phyloP scores from a whole-genome alignment of 2,113 vertebrate species.

The Stomatorhinus ivindoensis region DNA sequence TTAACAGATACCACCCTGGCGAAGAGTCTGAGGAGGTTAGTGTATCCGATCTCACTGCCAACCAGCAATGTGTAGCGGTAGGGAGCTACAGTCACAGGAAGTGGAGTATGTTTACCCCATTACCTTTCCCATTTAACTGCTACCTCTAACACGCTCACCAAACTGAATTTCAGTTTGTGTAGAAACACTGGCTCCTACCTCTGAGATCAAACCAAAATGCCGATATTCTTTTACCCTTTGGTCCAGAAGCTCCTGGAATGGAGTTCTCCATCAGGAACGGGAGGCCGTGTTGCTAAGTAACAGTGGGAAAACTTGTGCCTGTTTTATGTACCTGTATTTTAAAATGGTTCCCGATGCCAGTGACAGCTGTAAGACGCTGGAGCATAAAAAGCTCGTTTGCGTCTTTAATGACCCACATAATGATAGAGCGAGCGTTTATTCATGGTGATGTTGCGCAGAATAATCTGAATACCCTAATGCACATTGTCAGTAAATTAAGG shows the following conservation, averaged over 20 bases:
- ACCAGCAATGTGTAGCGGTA: not conserved
- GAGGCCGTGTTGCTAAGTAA: conserved; percentile 31
- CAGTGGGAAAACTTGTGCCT: conserved; percentile 43
- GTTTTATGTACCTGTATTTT: conserved; percentile 56
- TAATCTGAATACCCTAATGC: conserved; percentile 68
- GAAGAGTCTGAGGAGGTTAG: not conserved
- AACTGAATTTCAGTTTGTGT: not conserved
- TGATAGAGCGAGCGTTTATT: conserved; percentile 69
- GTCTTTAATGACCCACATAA: conserved; percentile 82
- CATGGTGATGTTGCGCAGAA: conserved; percentile 64
- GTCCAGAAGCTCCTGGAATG: not conserved
- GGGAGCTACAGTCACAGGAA: conserved; percentile 40
- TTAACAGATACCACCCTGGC: not conserved
- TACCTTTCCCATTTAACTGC: conserved; percentile 24
- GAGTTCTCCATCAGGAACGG: not conserved
- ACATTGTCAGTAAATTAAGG: conserved; percentile 69
- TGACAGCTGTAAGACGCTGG: conserved; percentile 69
- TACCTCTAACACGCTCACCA: not conserved
- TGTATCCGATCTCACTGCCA: not conserved
- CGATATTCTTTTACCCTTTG: not conserved
- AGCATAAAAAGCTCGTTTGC: conserved; percentile 69
- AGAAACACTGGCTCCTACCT: not conserved
- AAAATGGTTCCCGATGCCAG: conserved; percentile 63
- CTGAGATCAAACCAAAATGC: not conserved
- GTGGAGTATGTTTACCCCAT: conserved; percentile 39